A percentile compares a stretch with the other conserved stretches of the same genome.
Conservation (phyloP, 2,113 vertebrate genomes). For the Oophaga pumilio region DNA sequence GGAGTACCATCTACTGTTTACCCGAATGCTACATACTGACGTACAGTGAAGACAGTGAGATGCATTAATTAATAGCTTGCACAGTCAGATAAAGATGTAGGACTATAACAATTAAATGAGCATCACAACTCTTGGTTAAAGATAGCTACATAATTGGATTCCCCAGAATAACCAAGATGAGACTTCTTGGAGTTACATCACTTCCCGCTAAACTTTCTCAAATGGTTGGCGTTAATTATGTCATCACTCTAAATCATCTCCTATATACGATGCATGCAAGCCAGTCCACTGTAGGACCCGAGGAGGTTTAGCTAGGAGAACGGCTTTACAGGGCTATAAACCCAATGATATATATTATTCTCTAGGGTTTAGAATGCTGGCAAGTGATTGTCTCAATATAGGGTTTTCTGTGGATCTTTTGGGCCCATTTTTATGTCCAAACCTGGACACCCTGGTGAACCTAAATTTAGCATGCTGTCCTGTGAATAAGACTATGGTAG, state of each 20-base stretch:
- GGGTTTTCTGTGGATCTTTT: background rate
- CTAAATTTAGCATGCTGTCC: too few species aligned
- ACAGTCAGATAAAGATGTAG: conserved; percentile 24
- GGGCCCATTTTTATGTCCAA: too few species aligned
- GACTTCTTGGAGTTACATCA: background rate
- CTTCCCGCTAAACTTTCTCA: conserved; percentile 8
- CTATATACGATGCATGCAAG: background rate
- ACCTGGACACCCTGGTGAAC: too few species aligned
- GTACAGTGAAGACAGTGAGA: conserved; percentile 38
- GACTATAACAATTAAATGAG: conserved; percentile 21
- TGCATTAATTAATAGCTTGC: conserved; percentile 34
- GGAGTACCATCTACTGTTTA: conserved; percentile 16
- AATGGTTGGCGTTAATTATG: background rate
- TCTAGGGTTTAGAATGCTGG: too few species aligned
- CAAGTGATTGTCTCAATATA: background rate
- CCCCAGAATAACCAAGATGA: conserved; percentile 27
- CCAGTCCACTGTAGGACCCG: background rate
- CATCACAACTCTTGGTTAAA: conserved; percentile 37
- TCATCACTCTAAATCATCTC: background rate
- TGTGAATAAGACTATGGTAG: too few species aligned
- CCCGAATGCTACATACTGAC: conserved; percentile 22
- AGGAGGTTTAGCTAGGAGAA: too few species aligned
- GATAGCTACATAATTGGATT: conserved; percentile 41
- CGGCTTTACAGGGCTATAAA: too few species aligned
- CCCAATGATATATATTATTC: too few species aligned